phyloP scores from a whole-genome alignment of 2,797 vertebrate species.

The Leptoclinus maculatus region DNA sequence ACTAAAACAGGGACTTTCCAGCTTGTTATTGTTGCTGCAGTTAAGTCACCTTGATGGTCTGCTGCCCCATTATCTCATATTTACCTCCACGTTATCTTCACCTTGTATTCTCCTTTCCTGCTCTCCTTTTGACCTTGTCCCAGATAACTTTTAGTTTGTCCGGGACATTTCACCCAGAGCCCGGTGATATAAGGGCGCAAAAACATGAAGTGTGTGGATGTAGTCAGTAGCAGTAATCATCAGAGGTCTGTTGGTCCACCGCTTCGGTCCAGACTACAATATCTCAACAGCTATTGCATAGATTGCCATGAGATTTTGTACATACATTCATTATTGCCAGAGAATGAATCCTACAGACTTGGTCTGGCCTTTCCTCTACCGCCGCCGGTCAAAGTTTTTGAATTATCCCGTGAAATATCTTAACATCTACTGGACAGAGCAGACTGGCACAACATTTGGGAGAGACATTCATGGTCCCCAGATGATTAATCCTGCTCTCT shows the following conservation, averaged over 20 bases:
- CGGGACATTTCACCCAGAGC: neutral
- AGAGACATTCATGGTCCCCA: neutral
- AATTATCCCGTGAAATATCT: neutral
- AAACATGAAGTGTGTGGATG: neutral
- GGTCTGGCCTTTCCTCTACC: neutral
- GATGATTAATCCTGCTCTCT: neutral
- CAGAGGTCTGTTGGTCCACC: neutral
- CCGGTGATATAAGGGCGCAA: neutral
- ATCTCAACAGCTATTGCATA: neutral
- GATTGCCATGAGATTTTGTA: neutral
- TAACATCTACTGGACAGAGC: neutral
- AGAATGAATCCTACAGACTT: neutral
- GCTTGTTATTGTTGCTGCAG: conserved; percentile 10
- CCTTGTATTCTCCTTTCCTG: conserved; percentile 7
- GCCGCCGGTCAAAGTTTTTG: neutral
- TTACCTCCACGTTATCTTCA: conserved; percentile 51
- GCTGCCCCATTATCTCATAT: conserved; percentile 34
- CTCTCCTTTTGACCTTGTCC: conserved; percentile 29
- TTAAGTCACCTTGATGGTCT: conserved; percentile 62
- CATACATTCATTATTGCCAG: neutral
- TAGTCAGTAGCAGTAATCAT: neutral
- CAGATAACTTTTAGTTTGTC: neutral
- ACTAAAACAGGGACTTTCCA: neutral
- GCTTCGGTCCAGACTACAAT: neutral
- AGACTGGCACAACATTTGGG: neutral